Conservation (phyloP, 1,140 invertebrate genomes). For the Drosophila subpulchrella region DNA sequence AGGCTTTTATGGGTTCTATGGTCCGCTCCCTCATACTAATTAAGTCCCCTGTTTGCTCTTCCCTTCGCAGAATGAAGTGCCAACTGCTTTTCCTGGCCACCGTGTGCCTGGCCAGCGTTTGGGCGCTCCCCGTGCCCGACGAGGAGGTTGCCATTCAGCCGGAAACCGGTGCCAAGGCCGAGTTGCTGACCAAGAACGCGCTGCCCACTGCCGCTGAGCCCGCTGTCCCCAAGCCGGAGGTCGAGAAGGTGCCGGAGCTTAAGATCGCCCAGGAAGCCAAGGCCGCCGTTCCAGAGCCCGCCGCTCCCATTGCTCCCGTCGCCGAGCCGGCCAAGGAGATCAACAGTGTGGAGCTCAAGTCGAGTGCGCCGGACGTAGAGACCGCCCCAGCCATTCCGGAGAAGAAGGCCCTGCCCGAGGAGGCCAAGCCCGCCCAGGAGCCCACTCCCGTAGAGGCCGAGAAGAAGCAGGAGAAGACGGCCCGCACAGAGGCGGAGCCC, state of each 20-base stretch:
- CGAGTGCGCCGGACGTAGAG: conserved; percentile 49
- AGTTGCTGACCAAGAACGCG: conserved; percentile 43
- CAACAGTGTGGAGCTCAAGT: conserved; percentile 33
- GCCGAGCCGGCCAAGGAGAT: conserved; percentile 29
- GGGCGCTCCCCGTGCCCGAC: conserved; percentile 61
- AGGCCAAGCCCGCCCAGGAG: conserved; percentile 36
- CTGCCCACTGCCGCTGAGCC: conserved; percentile 51
- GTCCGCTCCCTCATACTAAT: background rate
- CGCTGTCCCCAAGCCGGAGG: conserved; percentile 29
- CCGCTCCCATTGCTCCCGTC: background rate
- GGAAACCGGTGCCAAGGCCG: conserved; percentile 45
- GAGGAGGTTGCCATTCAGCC: conserved; percentile 69
- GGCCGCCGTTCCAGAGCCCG: conserved; percentile 1
- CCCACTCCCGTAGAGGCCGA: conserved; percentile 35
- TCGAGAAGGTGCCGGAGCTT: background rate
- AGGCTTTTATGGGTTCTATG: background rate
- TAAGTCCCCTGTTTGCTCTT: background rate
- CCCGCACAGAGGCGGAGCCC: conserved; percentile 56
- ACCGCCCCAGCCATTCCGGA: conserved; percentile 55
- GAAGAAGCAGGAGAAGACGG: conserved; percentile 59
- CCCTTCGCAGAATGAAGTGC: conserved; percentile 58
- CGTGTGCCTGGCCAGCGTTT: conserved; percentile 58
- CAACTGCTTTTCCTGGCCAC: conserved; percentile 67
- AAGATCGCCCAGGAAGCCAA: conserved; percentile 6
- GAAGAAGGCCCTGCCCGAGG: conserved; percentile 39